Percentiles rank a stretch among this genome's conserved stretches.
These are phyloP conservation scores for Prionailurus viverrinus DNA, from an alignment of 2,113 vertebrate species.

Conservation along the genomic window DNA sequence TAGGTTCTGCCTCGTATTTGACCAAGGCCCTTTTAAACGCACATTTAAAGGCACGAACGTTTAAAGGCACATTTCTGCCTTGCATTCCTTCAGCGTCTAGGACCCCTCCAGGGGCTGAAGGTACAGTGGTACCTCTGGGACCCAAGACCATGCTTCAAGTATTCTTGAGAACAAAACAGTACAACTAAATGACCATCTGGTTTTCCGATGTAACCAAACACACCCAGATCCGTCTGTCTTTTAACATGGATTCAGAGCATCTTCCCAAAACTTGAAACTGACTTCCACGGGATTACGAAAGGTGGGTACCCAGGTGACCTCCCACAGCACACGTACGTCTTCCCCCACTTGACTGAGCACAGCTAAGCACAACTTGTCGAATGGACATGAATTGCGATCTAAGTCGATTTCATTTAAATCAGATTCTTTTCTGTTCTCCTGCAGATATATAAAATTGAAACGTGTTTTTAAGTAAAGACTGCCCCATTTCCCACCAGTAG, in stretches of 20 bases:
- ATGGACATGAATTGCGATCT: conserved; percentile 20
- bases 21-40: not conserved
- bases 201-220: conserved; percentile 24
- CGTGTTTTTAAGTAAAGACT: not conserved
- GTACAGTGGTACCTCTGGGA: not conserved
- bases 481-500: not conserved
- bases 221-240: not conserved
- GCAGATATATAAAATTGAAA: not conserved
- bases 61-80: not conserved
- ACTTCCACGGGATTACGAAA: conserved; percentile 4
- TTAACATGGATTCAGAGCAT: not conserved
- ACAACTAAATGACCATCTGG: not conserved
- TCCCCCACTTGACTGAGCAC: not conserved
- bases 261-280: conserved; percentile 41
- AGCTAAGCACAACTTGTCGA: not conserved
- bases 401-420: conserved; percentile 51
- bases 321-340: not conserved
- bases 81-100: not conserved
- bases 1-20: not conserved
- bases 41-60: not conserved
- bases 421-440: conserved; percentile 16
- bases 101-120: not conserved
- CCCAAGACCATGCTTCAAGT: not conserved
- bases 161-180: conserved; percentile 12
- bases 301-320: not conserved